Conservation (phyloP, 2,888 invertebrate species). For the Erannis defoliaria region DNA sequence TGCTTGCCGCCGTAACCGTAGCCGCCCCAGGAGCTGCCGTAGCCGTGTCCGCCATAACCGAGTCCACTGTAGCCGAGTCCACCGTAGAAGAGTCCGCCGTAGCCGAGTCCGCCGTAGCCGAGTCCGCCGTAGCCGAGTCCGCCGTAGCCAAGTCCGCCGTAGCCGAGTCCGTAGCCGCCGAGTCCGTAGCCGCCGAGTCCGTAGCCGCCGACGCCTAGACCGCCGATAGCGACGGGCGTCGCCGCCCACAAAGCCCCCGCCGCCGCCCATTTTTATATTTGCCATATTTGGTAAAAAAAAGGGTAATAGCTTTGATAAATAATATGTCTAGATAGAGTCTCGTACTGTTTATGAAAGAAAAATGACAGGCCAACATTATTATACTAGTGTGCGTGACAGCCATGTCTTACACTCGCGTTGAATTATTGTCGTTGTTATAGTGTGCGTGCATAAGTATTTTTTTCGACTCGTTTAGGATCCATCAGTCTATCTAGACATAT, state of each 20-base stretch:
- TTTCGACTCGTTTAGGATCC: too few species aligned
- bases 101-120: slow-evolving; percentile 47
- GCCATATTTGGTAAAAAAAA: too few species aligned
- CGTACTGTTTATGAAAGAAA: too few species aligned
- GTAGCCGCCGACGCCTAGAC: slow-evolving; percentile 43
- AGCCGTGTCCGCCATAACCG: slow-evolving; percentile 31
- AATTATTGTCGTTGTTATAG: too few species aligned
- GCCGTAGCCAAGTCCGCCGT: slow-evolving; percentile 42
- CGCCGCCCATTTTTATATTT: slow-evolving; percentile 65
- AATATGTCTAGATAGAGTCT: too few species aligned
- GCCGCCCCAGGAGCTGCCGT: too few species aligned
- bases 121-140: slow-evolving; percentile 41
- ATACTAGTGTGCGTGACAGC: too few species aligned
- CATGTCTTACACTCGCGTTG: too few species aligned
- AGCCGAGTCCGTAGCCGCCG: slow-evolving; percentile 45
- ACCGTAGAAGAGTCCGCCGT: slow-evolving; percentile 31
- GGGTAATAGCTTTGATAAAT: too few species aligned
- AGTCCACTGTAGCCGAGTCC: slow-evolving; percentile 21
- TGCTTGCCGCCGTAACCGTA: slow-evolving; percentile 49
- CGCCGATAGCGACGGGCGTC: slow-evolving; percentile 44
- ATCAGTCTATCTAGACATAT: too few species aligned
- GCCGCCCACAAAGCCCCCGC: slow-evolving; percentile 48
- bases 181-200: slow-evolving; percentile 48
- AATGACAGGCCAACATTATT: too few species aligned
- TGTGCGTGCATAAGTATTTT: too few species aligned